These are phyloP conservation scores for Lithosia quadra DNA, from an alignment of 2,888 invertebrate species.

Conservation along the genomic window DNA sequence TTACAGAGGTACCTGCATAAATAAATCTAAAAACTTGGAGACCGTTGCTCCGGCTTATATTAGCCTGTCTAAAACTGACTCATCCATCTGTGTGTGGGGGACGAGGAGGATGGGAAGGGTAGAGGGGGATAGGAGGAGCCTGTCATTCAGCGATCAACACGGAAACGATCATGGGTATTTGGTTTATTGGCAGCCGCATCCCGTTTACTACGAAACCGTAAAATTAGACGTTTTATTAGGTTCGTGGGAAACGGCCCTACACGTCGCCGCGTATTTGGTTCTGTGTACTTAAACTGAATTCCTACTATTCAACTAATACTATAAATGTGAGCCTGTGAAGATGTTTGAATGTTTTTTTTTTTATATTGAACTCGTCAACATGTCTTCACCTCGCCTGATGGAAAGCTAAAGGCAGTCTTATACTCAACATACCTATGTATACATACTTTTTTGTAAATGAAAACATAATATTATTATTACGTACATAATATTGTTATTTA, in stretches of 20 bases:
- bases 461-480: no score
- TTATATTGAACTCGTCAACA: no score
- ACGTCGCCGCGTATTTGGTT: neutral
- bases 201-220: constrained; percentile 31
- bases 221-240: constrained; percentile 21
- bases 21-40: neutral
- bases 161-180: constrained; percentile 32
- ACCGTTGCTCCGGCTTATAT: neutral
- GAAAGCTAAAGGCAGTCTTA: no score
- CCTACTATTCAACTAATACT: no score
- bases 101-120: neutral
- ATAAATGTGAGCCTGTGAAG: neutral
- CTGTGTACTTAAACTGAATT: neutral
- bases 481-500: no score
- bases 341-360: no score
- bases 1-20: neutral
- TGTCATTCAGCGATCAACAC: constrained; percentile 18
- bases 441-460: no score
- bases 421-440: no score
- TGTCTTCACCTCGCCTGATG: no score
- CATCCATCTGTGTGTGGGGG: neutral
- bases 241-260: constrained; percentile 22
- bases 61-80: neutral
- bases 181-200: constrained; percentile 35
- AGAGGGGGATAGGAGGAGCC: no score